Evolutionary conservation across 2,113 vertebrate genomes (phyloP).

Genomic region (Glareola pratincola): DNA sequence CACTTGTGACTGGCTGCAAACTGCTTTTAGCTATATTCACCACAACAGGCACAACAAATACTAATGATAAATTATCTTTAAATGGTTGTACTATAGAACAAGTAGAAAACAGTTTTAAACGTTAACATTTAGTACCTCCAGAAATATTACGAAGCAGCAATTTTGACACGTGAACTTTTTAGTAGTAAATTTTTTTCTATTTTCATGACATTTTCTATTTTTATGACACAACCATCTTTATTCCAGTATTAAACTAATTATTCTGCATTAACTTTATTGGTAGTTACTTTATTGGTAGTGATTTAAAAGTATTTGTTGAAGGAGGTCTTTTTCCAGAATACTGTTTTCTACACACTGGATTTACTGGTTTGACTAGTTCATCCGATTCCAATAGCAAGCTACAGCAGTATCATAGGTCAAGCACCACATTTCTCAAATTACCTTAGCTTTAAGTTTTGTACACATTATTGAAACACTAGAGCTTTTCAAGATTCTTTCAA

Average conservation of each 20-base stretch:
- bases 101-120: background rate
- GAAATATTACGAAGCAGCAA: background rate
- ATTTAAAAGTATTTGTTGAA: background rate
- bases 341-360: conserved; percentile 5
- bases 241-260: background rate
- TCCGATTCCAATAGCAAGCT: background rate
- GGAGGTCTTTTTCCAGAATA: background rate
- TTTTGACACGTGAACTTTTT: background rate
- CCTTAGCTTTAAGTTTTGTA: conserved; percentile 4
- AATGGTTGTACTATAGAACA: background rate
- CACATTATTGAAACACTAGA: background rate
- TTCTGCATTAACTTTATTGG: background rate
- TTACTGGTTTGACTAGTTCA: conserved; percentile 49
- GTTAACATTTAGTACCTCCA: background rate
- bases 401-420: conserved; percentile 18
- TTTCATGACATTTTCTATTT: background rate
- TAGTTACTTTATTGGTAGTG: background rate
- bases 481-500: background rate
- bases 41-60: background rate
- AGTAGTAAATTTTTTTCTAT: background rate
- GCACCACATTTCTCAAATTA: conserved; percentile 29
- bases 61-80: background rate
- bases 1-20: background rate
- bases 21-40: background rate
- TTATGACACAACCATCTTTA: background rate